A percentile compares a stretch with the other conserved stretches of the same genome.
Conservation (phyloP, 1,140 invertebrate genomes). For the Rhyzopertha dominica region DNA sequence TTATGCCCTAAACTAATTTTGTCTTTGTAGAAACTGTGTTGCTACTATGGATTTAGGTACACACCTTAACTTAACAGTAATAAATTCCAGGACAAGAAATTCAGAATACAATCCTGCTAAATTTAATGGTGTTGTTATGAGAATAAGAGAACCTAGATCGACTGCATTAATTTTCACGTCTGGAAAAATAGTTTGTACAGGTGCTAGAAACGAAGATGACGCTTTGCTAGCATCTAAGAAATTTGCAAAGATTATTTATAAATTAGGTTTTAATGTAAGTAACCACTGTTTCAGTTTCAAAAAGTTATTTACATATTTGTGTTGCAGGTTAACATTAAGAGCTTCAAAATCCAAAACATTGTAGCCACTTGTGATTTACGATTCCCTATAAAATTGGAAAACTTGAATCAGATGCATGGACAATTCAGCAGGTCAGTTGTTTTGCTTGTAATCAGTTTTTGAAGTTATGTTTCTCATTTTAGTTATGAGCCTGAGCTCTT, state of each 20-base stretch:
- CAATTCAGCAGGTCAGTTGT: slow-evolving; percentile 80
- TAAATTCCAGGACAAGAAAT: slow-evolving; percentile 94
- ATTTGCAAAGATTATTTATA: slow-evolving; percentile 97
- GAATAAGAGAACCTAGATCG: slow-evolving; percentile 91
- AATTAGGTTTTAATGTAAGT: slow-evolving; percentile 89
- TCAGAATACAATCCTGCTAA: slow-evolving; percentile 98
- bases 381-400: slow-evolving; percentile 96
- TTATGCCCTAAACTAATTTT: slow-evolving; percentile 9
- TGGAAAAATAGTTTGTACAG: slow-evolving; percentile 98
- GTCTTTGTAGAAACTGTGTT: slow-evolving; percentile 77
- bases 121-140: slow-evolving; percentile 98
- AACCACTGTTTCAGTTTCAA: slow-evolving; percentile 5
- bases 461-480: slow-evolving; percentile 62
- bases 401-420: slow-evolving; percentile 86
- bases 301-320: slow-evolving; percentile 4
- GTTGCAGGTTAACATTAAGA: slow-evolving; percentile 84
- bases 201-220: slow-evolving; percentile 93
- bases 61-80: slow-evolving; percentile 81
- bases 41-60: slow-evolving; percentile 90
- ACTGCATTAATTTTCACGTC: slow-evolving; percentile 97
- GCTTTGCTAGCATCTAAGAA: slow-evolving; percentile 91
- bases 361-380: slow-evolving; percentile 97
- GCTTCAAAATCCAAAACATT: slow-evolving; percentile 99
- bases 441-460: slow-evolving; percentile 22
- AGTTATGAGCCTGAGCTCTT: slow-evolving; percentile 89